Conservation (phyloP, 2,888 invertebrate species). For the Sympetrum striolatum region DNA sequence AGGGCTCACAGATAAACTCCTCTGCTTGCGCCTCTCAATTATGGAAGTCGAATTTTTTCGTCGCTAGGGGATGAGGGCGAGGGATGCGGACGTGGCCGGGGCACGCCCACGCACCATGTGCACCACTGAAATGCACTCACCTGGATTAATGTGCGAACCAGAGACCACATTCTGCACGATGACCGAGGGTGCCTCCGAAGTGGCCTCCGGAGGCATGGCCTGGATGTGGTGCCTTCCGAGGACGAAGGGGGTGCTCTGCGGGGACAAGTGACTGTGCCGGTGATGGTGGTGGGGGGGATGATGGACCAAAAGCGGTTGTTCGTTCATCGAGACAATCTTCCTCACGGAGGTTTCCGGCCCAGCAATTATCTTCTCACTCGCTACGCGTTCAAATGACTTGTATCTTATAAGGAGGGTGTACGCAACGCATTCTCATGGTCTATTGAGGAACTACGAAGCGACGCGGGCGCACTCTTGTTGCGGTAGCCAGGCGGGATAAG, state of each 20-base stretch:
- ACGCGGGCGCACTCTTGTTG: neutral
- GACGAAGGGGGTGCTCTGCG: neutral
- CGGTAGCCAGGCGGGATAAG: neutral
- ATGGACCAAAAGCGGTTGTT: neutral
- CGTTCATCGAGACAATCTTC: neutral
- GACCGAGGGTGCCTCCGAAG: neutral
- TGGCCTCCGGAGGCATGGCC: neutral
- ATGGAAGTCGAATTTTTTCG: neutral
- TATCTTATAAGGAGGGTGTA: neutral
- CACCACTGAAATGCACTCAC: neutral
- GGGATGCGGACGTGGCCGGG: neutral
- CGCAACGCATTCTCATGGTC: neutral
- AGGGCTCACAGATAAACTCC: neutral
- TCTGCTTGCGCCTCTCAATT: neutral
- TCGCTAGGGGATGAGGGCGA: neutral
- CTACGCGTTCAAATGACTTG: neutral
- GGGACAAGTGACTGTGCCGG: neutral
- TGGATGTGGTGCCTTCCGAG: neutral
- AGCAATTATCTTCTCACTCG: neutral
- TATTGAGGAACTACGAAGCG: neutral
- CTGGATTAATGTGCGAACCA: neutral
- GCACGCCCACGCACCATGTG: neutral
- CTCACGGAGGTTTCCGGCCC: neutral
- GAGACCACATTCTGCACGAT: neutral
- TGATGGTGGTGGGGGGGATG: neutral